Evolutionary conservation across 2,888 invertebrate species (phyloP).

Genomic region (Dysmachus trigonus): DNA sequence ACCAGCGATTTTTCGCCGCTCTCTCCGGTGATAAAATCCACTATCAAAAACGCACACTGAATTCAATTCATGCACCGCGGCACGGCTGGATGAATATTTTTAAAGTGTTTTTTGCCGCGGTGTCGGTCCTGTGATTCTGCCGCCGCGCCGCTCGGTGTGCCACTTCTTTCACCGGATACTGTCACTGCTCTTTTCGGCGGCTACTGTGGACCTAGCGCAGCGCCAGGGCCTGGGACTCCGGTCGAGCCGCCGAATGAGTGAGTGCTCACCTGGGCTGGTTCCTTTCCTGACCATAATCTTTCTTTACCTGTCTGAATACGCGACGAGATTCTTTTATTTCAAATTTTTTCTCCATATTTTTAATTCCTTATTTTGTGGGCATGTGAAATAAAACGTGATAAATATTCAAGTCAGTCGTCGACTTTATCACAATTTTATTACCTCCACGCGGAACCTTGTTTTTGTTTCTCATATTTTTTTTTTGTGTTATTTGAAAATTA

Average conservation of each 20-base stretch:
- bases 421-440: neutral
- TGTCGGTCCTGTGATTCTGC: neutral
- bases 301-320: neutral
- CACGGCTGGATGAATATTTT: neutral
- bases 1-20: neutral
- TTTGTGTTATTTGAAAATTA: neutral
- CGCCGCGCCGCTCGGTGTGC: neutral
- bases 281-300: neutral
- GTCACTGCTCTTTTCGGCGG: neutral
- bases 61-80: neutral
- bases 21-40: constrained; percentile 18
- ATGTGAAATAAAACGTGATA: neutral
- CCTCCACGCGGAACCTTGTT: neutral
- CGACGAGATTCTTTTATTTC: neutral
- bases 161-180: neutral
- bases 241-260: neutral
- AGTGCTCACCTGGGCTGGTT: neutral
- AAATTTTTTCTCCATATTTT: neutral
- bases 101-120: neutral
- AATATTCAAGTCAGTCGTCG: neutral
- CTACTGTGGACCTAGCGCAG: neutral
- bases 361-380: neutral
- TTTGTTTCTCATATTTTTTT: neutral
- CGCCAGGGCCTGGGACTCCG: neutral
- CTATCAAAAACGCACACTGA: neutral